A percentile compares a stretch with the other conserved stretches of the same genome.
These are phyloP conservation scores for Macquaria ambigua DNA, from an alignment of 2,113 vertebrate species.

Conservation along the genomic window DNA sequence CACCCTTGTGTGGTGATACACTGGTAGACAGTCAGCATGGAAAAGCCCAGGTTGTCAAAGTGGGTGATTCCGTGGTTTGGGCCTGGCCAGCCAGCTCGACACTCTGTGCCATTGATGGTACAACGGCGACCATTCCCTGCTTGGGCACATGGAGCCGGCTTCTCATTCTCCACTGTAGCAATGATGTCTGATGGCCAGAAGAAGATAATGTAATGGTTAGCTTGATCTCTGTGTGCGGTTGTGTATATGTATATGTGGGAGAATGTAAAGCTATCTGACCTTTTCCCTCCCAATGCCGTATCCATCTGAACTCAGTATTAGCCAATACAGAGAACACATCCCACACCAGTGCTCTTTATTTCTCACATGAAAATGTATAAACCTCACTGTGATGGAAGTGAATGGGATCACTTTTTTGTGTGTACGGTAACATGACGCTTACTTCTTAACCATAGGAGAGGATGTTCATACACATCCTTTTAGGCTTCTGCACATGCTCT, in stretches of 20 bases:
- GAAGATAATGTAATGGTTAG: not conserved
- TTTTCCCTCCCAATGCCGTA: not conserved
- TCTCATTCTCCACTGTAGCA: constrained; percentile 87
- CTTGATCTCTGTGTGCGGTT: not conserved
- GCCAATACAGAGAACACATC: not conserved
- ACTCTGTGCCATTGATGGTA: constrained; percentile 89
- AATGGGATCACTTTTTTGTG: not conserved
- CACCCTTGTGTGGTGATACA: constrained; percentile 96
- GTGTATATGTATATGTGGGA: not conserved
- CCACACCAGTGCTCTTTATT: not conserved
- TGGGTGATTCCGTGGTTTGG: constrained; percentile 95
- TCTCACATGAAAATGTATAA: not conserved
- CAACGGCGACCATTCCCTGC: constrained; percentile 90
- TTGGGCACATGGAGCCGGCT: constrained; percentile 89
- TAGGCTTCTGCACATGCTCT: not conserved
- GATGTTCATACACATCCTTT: not conserved
- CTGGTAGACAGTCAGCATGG: constrained; percentile 95
- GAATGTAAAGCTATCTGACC: too few species aligned
- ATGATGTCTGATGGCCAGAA: constrained; percentile 85
- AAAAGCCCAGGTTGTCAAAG: constrained; percentile 94
- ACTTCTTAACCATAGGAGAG: not conserved
- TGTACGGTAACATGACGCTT: not conserved
- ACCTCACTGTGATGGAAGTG: not conserved
- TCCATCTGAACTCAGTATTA: not conserved
- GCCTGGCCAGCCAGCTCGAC: constrained; percentile 88